phyloP scores from a whole-genome alignment of 2,888 invertebrate genomes.

The Microctonus aethiopoides region DNA sequence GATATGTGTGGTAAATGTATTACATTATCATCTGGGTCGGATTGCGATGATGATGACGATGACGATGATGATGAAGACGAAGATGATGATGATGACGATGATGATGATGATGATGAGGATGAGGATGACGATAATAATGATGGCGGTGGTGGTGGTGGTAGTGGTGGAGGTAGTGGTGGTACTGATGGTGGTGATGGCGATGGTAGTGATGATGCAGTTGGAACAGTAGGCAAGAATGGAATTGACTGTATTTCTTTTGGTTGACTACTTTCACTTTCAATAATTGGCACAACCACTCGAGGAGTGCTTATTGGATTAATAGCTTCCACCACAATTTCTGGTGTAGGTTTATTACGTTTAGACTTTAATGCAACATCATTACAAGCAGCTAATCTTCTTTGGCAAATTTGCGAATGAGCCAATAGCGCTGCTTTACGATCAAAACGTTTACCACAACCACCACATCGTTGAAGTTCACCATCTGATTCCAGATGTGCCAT shows the following conservation, averaged over 20 bases:
- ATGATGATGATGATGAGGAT: neutral
- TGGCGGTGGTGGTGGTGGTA: neutral
- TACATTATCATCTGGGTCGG: slow-evolving; percentile 30
- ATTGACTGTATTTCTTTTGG: neutral
- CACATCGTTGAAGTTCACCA: slow-evolving; percentile 73
- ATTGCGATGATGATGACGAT: neutral
- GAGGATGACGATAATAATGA: neutral
- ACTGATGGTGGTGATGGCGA: neutral
- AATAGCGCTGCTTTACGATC: slow-evolving; percentile 79
- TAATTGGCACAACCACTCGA: neutral
- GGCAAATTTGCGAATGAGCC: slow-evolving; percentile 78
- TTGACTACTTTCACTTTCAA: neutral
- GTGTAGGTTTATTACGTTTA: slow-evolving; percentile 9
- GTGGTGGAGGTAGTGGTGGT: slow-evolving; percentile 28
- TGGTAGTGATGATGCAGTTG: too few relatives aligned
- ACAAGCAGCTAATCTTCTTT: slow-evolving; percentile 69
- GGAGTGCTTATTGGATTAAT: neutral
- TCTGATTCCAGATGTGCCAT: slow-evolving; percentile 76
- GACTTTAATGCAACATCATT: slow-evolving; percentile 56
- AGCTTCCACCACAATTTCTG: slow-evolving; percentile 2
- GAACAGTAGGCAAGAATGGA: too few relatives aligned
- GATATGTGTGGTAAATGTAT: slow-evolving; percentile 10
- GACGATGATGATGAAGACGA: neutral
- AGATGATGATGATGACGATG: neutral
- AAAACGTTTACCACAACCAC: slow-evolving; percentile 79